Conservation (phyloP, 2,888 invertebrate genomes). For the Andrena dorsata region DNA sequence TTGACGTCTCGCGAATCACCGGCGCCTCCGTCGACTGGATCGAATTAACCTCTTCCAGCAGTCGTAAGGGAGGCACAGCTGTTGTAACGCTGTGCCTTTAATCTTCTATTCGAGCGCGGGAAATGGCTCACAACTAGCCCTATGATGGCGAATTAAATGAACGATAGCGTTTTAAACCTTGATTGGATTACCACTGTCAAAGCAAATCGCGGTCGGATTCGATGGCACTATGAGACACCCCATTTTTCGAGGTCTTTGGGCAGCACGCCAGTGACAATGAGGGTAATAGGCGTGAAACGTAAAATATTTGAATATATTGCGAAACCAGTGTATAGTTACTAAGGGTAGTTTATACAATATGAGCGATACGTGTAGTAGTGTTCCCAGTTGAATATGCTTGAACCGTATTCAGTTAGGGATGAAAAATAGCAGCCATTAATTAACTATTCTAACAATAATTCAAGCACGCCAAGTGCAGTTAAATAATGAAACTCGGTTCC, state of each 20-base stretch:
- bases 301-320: no score
- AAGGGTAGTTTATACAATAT: no score
- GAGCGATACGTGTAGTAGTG: no score
- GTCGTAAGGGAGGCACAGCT: neutral
- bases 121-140: neutral
- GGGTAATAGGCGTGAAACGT: no score
- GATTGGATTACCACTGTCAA: slow-evolving; percentile 5
- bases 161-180: neutral
- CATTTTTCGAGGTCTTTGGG: no score
- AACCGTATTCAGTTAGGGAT: no score
- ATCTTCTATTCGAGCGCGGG: neutral
- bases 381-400: no score
- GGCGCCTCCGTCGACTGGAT: slow-evolving; percentile 4
- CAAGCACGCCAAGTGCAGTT: neutral
- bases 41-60: slow-evolving; percentile 30
- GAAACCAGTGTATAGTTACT: no score
- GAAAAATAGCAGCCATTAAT: neutral
- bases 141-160: neutral
- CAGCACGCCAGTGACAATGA: no score
- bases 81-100: neutral
- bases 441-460: neutral
- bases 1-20: slow-evolving; percentile 14
- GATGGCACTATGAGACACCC: neutral
- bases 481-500: neutral
- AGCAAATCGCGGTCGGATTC: neutral